Evolutionary conservation across 2,113 vertebrate genomes (phyloP), one percentile per base, ranked within the genome.

Genomic region (Gymnorhina tibicen): DNA sequence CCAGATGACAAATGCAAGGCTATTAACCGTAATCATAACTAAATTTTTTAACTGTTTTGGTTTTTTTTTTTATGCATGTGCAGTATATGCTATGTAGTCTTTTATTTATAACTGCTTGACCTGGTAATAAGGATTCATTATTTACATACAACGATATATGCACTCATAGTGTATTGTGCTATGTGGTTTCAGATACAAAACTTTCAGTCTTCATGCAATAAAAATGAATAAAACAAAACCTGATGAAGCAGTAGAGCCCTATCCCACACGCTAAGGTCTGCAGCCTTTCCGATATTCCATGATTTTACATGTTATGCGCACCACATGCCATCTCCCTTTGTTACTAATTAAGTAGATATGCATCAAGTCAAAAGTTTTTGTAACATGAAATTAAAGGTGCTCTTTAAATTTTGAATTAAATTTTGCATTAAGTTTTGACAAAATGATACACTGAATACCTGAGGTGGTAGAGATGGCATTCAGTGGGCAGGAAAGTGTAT

Each of bases 21-120:
- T n/a, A 24, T 4, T 4, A 41, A 70, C 42, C 39, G 10, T 22
- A 56, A 73, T 1, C 4, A 6, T 13, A 79, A 41, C 7, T 24
- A 16, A 18, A 22, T 37, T 27, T 41, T 64, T 7, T 5, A 79
- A 3, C 42, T 26, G 9, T 1, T 41, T 49, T 21, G 4, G 9
- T 1, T 0, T 12, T 58, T 0, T 12, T 58, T 74, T 30, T 46
- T 1, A 1, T 27, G n/a, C 26, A 24, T 6, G 37, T 13, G 27
- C 58, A 72, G 14, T 11, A 41, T 66, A 46, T 58, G 32, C 37
- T 42, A 13, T 5, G 8, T 32, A 46, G 81, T 73, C 16, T 75
- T 80, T 66, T 53, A 81, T 24, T 77, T 78, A 4, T 35, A 56
- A 62, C 18, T 73, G 6, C 39, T 22, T 77, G 7, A 69, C 8